These are phyloP conservation scores for Trypoxylon attenuatum DNA, from an alignment of 2,888 invertebrate genomes.

Conservation along the genomic window DNA sequence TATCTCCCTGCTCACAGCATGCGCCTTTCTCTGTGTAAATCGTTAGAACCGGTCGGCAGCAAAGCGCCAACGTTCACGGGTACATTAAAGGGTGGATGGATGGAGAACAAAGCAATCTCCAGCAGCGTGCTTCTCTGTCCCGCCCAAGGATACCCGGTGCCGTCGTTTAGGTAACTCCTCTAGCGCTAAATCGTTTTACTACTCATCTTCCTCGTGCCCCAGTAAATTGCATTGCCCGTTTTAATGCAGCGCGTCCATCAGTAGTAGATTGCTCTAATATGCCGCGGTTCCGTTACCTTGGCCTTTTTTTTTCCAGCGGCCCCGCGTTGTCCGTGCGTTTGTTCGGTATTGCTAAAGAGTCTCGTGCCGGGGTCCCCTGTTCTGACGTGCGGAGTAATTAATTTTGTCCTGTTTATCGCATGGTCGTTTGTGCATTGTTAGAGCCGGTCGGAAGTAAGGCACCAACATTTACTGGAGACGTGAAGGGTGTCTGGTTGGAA, in stretches of 20 bases:
- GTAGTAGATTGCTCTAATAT: slow-evolving; percentile 10
- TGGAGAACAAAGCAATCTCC: slow-evolving; percentile 49
- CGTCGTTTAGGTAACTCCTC: slow-evolving; percentile 80
- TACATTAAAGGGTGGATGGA: slow-evolving; percentile 74
- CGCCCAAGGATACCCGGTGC: slow-evolving; percentile 85
- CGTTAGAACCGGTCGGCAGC: slow-evolving; percentile 77
- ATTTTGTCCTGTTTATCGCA: slow-evolving; percentile 28
- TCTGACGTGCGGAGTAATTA: slow-evolving; percentile 26
- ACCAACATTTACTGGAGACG: slow-evolving; percentile 75
- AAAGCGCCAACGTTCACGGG: slow-evolving; percentile 78
- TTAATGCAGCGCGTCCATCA: not conserved
- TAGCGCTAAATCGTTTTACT: not conserved
- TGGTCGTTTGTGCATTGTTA: slow-evolving; percentile 66
- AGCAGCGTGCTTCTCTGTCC: slow-evolving; percentile 80
- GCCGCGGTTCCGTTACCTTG: slow-evolving; percentile 35
- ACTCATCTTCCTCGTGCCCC: not conserved
- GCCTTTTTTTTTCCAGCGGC: slow-evolving; percentile 32
- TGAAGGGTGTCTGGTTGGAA: slow-evolving; percentile 68
- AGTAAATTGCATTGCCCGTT: not conserved
- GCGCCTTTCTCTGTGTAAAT: slow-evolving; percentile 41
- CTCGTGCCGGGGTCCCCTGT: not conserved
- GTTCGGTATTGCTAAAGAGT: not conserved
- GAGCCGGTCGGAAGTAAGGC: slow-evolving; percentile 80
- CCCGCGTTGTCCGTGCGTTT: not conserved
- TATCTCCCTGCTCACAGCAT: slow-evolving; percentile 26